Percentiles rank a stretch among this genome's conserved stretches.
phyloP scores from a whole-genome alignment of 2,888 invertebrate species.

The Sarcophaga variegata region DNA sequence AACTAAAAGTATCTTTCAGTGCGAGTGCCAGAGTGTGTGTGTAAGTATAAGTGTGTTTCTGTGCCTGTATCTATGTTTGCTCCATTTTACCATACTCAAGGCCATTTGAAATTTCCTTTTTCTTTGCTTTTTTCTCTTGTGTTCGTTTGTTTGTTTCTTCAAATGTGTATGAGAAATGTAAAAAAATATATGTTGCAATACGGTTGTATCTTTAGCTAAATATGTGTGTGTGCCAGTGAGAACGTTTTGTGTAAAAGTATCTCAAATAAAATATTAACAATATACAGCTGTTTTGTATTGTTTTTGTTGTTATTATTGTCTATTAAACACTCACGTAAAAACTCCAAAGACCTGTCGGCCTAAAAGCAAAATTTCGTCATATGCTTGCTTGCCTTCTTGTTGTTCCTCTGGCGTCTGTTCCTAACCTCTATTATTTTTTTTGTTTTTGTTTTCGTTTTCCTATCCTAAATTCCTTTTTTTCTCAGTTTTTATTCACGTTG shows the following conservation, averaged over 20 bases:
- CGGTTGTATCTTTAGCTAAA: too few relatives aligned
- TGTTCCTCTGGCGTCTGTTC: not conserved
- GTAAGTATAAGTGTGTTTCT: not conserved
- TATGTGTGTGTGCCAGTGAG: not conserved
- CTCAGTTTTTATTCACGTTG: not conserved
- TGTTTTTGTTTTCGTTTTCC: not conserved
- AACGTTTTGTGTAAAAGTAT: not conserved
- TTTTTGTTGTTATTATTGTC: slow-evolving; percentile 37
- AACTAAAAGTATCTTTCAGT: slow-evolving; percentile 8
- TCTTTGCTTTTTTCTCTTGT: not conserved
- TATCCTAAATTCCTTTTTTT: not conserved
- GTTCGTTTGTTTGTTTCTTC: not conserved
- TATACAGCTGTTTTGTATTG: slow-evolving; percentile 36
- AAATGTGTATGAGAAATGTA: not conserved
- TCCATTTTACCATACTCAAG: slow-evolving; percentile 61
- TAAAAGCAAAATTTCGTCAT: slow-evolving; percentile 58
- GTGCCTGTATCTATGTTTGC: slow-evolving; percentile 26
- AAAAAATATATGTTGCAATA: too few relatives aligned
- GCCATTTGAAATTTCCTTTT: slow-evolving; percentile 6
- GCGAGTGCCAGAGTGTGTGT: too few relatives aligned
- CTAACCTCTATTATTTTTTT: slow-evolving; percentile 16
- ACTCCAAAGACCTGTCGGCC: slow-evolving; percentile 64
- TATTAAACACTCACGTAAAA: slow-evolving; percentile 22
- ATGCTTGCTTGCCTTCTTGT: slow-evolving; percentile 34
- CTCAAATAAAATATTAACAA: slow-evolving; percentile 6